A percentile compares a stretch with the other conserved stretches of the same genome.
Conservation (phyloP, 2,888 invertebrate genomes). For the Elmis aenea region DNA sequence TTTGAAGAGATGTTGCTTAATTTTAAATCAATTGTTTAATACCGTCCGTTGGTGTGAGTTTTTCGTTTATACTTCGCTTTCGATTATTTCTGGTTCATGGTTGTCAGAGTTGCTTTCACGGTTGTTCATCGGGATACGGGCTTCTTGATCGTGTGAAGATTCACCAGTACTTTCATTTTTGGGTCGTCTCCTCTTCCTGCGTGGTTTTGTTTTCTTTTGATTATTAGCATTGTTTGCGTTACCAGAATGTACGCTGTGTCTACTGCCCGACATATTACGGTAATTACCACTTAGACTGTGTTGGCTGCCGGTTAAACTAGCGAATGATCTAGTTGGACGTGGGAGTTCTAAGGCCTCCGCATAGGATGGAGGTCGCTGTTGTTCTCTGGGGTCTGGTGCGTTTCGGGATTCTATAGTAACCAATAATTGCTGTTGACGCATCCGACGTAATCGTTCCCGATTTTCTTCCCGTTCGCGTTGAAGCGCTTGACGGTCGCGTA, state of each 20-base stretch:
- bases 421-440: conserved; percentile 48
- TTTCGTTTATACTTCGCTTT: too few relatives aligned
- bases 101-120: neutral
- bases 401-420: conserved; percentile 49
- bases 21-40: too few relatives aligned
- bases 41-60: too few relatives aligned
- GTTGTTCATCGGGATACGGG: neutral
- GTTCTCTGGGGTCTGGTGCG: conserved; percentile 64
- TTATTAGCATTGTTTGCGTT: conserved; percentile 7
- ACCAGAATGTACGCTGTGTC: conserved; percentile 11
- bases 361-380: conserved; percentile 68
- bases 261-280: conserved; percentile 30
- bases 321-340: conserved; percentile 57
- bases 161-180: too few relatives aligned
- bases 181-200: conserved; percentile 20
- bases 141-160: neutral
- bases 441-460: conserved; percentile 49
- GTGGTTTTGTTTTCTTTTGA: conserved; percentile 15
- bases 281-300: conserved; percentile 34
- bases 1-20: too few relatives aligned
- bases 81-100: too few relatives aligned
- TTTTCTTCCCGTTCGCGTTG: conserved; percentile 56
- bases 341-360: conserved; percentile 74
- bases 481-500: conserved; percentile 41
- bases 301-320: conserved; percentile 42